Conservation (phyloP, 2,113 vertebrate species). For the Perca schrenkii region DNA sequence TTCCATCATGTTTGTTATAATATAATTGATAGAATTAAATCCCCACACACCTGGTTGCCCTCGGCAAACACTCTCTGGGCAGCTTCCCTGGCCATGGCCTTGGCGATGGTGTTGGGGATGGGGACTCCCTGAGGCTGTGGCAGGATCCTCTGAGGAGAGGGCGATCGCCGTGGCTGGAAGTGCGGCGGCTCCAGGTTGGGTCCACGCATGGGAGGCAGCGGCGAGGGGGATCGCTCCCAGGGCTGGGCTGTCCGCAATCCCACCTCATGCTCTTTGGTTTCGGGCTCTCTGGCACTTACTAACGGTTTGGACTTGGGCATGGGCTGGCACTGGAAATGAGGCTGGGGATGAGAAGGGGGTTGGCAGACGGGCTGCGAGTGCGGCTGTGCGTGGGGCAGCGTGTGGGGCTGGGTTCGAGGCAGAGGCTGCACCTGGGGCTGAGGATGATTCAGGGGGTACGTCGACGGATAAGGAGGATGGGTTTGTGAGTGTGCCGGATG, state of each 20-base stretch:
- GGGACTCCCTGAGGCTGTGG: slow-evolving; percentile 96
- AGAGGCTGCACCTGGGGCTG: slow-evolving; percentile 84
- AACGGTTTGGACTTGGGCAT: slow-evolving; percentile 89
- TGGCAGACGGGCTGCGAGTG: slow-evolving; percentile 74
- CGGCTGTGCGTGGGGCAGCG: slow-evolving; percentile 75
- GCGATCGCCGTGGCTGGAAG: slow-evolving; percentile 88
- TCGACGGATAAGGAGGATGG: slow-evolving; percentile 79
- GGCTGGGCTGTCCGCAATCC: slow-evolving; percentile 82
- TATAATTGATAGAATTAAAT: not conserved
- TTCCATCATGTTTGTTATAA: not conserved
- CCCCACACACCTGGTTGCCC: slow-evolving; percentile 87
- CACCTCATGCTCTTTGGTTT: slow-evolving; percentile 94
- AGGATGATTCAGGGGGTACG: slow-evolving; percentile 87
- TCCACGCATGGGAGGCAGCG: slow-evolving; percentile 80
- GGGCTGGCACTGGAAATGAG: slow-evolving; percentile 84
- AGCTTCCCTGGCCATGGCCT: slow-evolving; percentile 97
- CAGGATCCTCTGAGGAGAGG: slow-evolving; percentile 94
- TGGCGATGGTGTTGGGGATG: slow-evolving; percentile 91
- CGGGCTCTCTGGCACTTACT: slow-evolving; percentile 92
- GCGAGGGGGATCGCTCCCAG: slow-evolving; percentile 89
- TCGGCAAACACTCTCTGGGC: slow-evolving; percentile 92
- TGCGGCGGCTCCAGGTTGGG: slow-evolving; percentile 88
- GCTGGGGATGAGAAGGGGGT: slow-evolving; percentile 85
- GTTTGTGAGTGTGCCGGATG: slow-evolving; percentile 69
- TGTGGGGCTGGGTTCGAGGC: slow-evolving; percentile 72